Percentiles rank a stretch among this genome's conserved stretches.
These are phyloP conservation scores for Lutraria rhynchaena DNA, from an alignment of 1,140 invertebrate species.

Conservation along the genomic window DNA sequence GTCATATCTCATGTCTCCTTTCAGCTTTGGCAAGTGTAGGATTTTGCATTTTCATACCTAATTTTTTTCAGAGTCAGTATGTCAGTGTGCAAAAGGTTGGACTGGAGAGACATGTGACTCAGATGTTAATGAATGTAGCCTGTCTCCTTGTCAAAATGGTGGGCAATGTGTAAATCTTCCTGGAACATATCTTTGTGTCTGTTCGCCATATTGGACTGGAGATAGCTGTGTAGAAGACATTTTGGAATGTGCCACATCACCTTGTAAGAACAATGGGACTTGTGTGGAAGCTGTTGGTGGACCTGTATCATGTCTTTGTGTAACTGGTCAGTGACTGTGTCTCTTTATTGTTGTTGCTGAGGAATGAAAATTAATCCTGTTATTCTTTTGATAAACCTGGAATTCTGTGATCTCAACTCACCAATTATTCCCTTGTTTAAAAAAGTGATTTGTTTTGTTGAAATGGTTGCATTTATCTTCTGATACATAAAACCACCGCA, in stretches of 20 bases:
- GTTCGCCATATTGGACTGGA: constrained; percentile 93
- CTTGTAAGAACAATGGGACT: constrained; percentile 73
- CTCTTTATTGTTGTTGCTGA: too few species aligned
- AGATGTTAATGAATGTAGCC: constrained; percentile 95
- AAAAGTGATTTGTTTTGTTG: too few species aligned
- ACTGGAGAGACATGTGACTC: constrained; percentile 92
- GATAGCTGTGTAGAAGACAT: constrained; percentile 81
- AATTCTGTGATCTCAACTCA: too few species aligned
- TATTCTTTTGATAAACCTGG: too few species aligned
- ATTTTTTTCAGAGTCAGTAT: constrained; percentile 9
- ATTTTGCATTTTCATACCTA: too few species aligned
- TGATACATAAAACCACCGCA: too few species aligned
- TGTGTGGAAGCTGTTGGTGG: constrained; percentile 66
- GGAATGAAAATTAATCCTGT: too few species aligned
- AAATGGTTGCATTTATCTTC: too few species aligned
- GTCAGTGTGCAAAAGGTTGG: constrained; percentile 91
- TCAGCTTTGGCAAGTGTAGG: too few species aligned
- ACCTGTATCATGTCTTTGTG: not conserved
- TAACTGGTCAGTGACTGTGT: too few species aligned
- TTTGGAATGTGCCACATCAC: constrained; percentile 68
- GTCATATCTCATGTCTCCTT: too few species aligned
- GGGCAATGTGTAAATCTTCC: constrained; percentile 87
- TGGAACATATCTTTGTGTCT: constrained; percentile 91
- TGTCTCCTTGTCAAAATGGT: constrained; percentile 88
- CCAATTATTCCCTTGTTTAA: too few species aligned